Evolutionary conservation across 2,888 invertebrate genomes (phyloP), one percentile per base, ranked within the genome.

Genomic region (Hypomecis punctinalis): DNA sequence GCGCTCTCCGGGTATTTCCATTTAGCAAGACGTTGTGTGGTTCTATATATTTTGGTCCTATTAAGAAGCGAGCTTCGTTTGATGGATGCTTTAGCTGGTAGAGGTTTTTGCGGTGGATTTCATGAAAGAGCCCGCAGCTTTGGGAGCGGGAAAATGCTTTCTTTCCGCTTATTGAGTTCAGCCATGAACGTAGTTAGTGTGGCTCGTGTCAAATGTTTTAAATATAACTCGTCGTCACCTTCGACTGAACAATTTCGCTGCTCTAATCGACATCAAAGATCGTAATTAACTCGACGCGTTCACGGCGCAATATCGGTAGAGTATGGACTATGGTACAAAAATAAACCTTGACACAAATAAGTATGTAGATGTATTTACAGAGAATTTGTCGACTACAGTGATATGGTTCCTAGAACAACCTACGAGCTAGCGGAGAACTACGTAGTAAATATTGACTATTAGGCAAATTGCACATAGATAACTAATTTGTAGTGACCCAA

Each of bases 401-500:
- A 74, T 79, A 77, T 72, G 76, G 77, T 79, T 78, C 74, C 74
- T 68, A 62, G 61, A 71, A 67, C 70, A 72, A 71, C 68, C 63
- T 69, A 71, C 70, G 71, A 72, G 71, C 61, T 65, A 73, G 74
- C 70, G 64, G 71, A 75, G 76, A 75, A 78, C 72, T 76, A 60
- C 74, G 23, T 73, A 66, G 67, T 66, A 61, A 37, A 71, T 79
- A 80, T 81, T 75, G 78, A 71, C 74, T 76, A 84, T 82, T 84
- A 84, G 78, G 78, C 77, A 78, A 80, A 83, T 85, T 82, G 83
- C 78, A 79, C 77, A 80, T 76, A 77, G 80, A 79, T 84, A 86
- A 83, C 82, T 85, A 85, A 89, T 86, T 86, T 78, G 78, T 76
- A 76, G 83, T 90, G 90, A 90, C 90, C 90, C 83, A 89, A 87